Base-by-base conservation (phyloP, 35 echinoderm and acorn worm genomes). In the Lytechinus pictus region DNA sequence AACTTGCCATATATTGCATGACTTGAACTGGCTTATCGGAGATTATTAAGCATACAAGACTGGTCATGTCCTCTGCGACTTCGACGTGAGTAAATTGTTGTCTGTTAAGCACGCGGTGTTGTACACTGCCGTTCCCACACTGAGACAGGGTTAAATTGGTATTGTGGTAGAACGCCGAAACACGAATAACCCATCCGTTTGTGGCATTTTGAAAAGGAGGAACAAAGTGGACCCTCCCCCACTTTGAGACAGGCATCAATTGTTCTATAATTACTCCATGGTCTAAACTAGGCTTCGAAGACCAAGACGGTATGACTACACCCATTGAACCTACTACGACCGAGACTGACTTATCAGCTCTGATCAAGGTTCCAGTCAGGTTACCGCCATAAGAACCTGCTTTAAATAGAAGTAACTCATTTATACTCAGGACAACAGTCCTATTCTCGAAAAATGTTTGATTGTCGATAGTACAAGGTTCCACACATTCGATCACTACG, bases 21-120 rank as follows among this genome's bases (percentile, higher is more conserved):
- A 93, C 92, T 55, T 93, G 92, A 57, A 93, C 55, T 6, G 92
- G 92, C 53, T 10, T 93, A n/a, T 93, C 55, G 55, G 92, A 33
- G 9, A 93, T 54, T 27, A 93, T n/a, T 4, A 27, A 11, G 53
- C 92, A 93, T 8, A 27, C 27, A 4, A 5, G 0, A 44, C 10
- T 93, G 92, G 4, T 57, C 54, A 33, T 24, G 9, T 10, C n/a
- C 28, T 57, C 88, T 21, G 88, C 2, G 88, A 93, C 54, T 21
- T 5, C 0, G n/a, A 93, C 5, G 92, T 55, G 13, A 28, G 12
- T 54, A 27, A 57, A 93, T 8, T 93, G 55, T 57, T 12, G 11
- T 5, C 54, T 57, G 9, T 10, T 11, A 8, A 93, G 92, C 53
- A 10, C 3, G 13, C 24, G 13, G 3, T 28, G 21, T 6, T 52